Percentiles rank a stretch among this genome's conserved stretches.
These are phyloP conservation scores for Stenopsyche tienmushanensis DNA, from an alignment of 1,140 invertebrate genomes.

Conservation along the genomic window DNA sequence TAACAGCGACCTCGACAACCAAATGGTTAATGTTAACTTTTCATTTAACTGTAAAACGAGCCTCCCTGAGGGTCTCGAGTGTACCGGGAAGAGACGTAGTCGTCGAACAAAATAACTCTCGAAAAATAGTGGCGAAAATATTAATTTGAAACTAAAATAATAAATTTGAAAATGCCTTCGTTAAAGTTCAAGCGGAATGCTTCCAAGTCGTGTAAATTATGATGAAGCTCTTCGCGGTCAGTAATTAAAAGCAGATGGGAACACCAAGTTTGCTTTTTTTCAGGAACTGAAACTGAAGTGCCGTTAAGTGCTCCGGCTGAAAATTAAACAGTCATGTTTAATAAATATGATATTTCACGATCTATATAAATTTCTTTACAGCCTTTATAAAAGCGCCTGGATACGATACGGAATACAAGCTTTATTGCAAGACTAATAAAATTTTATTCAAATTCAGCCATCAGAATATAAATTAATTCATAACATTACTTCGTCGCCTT, in stretches of 20 bases:
- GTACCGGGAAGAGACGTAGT: not conserved
- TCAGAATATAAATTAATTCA: too few relatives aligned
- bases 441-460: too few relatives aligned
- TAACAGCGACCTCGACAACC: not conserved
- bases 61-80: not conserved
- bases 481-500: too few relatives aligned
- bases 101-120: not conserved
- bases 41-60: constrained; percentile 19
- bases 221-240: constrained; percentile 15
- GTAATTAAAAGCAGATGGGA: constrained; percentile 12
- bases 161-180: constrained; percentile 19
- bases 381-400: not conserved
- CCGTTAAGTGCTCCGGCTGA: not conserved
- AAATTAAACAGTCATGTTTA: not conserved
- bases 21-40: constrained; percentile 22
- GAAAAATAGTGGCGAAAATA: not conserved
- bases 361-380: not conserved
- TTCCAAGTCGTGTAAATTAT: constrained; percentile 19
- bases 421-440: too few relatives aligned
- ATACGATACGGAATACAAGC: too few relatives aligned
- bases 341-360: not conserved
- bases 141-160: constrained; percentile 23
- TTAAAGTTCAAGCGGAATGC: constrained; percentile 18
- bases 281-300: not conserved
- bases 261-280: not conserved